Percentiles rank a stretch among this genome's conserved stretches.
Conservation (phyloP, 2,888 invertebrate species). For the Malthinus flaveolus region DNA sequence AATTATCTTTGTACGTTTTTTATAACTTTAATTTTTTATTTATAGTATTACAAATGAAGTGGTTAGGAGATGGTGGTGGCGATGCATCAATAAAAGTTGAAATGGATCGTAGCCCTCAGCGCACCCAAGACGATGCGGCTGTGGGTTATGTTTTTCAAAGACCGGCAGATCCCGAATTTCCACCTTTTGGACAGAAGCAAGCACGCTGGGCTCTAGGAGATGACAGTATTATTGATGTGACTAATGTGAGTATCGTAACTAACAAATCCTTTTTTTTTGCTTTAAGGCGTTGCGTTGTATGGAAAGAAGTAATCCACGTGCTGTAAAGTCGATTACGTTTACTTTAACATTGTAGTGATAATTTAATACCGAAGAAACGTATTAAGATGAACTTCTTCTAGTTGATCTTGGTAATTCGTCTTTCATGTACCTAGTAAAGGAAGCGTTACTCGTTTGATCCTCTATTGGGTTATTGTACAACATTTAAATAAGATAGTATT, state of each 20-base stretch:
- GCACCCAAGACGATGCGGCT: conserved; percentile 87
- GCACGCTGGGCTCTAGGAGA: conserved; percentile 89
- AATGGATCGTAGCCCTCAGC: conserved; percentile 70
- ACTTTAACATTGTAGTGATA: too few species aligned
- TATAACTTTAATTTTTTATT: neutral
- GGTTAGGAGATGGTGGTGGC: conserved; percentile 72
- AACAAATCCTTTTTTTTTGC: too few species aligned
- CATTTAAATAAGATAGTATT: too few species aligned
- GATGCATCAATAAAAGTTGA: conserved; percentile 63
- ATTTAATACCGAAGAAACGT: too few species aligned
- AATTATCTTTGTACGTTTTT: neutral
- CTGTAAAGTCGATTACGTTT: too few species aligned
- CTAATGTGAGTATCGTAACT: conserved; percentile 46
- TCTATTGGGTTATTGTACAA: too few species aligned
- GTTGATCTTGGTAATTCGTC: too few species aligned
- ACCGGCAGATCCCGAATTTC: conserved; percentile 80
- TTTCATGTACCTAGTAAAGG: too few species aligned
- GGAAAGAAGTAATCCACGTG: too few species aligned
- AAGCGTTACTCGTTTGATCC: too few species aligned
- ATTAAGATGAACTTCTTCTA: too few species aligned
- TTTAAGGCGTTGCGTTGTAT: too few species aligned
- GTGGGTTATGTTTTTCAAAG: conserved; percentile 91
- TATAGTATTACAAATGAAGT: conserved; percentile 68
- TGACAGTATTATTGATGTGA: conserved; percentile 84
- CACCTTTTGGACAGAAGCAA: conserved; percentile 69